These are phyloP conservation scores for Mungos mungo DNA, from an alignment of 2,113 vertebrate species.

Conservation along the genomic window DNA sequence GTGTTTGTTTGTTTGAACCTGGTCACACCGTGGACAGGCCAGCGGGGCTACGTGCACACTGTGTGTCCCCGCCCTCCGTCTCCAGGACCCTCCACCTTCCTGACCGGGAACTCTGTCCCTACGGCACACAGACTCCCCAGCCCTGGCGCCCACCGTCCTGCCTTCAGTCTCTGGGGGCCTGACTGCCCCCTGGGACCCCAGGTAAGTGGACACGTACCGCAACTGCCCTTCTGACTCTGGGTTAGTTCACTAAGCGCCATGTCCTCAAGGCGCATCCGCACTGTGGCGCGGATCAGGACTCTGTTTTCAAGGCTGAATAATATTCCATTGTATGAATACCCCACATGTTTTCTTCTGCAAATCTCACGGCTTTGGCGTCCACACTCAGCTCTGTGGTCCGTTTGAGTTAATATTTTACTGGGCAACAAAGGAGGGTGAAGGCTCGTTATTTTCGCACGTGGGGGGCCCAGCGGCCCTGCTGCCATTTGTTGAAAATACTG, in stretches of 20 bases:
- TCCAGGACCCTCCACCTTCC: neutral
- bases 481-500: fast-evolving
- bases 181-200: fast-evolving
- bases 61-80: fast-evolving
- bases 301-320: neutral
- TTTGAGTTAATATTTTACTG: neutral
- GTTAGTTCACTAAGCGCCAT: fast-evolving
- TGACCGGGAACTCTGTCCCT: neutral
- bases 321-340: fast-evolving
- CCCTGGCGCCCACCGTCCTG: fast-evolving
- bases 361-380: neutral
- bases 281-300: fast-evolving
- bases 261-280: fast-evolving
- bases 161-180: fast-evolving
- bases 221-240: neutral
- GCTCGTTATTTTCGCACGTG: fast-evolving
- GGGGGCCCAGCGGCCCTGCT: neutral
- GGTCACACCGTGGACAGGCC: neutral
- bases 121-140: fast-evolving
- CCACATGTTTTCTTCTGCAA: neutral
- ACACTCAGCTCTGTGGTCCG: neutral
- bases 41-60: fast-evolving
- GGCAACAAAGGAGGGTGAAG: neutral
- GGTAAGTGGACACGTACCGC: fast-evolving
- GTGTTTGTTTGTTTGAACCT: neutral